Percentiles rank a stretch among this genome's conserved stretches.
Conservation (phyloP, 2,113 vertebrate genomes). For the Loxodonta africana region DNA sequence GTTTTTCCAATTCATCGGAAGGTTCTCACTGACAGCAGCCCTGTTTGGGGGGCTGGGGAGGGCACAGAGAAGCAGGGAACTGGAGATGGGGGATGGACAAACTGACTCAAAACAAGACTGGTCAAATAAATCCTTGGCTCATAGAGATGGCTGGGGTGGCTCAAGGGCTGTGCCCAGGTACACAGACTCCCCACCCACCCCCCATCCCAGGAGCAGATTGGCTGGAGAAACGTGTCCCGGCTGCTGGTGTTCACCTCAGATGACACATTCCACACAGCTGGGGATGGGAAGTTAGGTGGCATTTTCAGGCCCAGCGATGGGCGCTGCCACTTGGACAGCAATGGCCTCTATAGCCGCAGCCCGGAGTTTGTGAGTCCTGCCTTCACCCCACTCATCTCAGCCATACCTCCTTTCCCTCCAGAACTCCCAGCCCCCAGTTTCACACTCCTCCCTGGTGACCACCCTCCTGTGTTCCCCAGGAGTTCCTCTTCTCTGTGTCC, state of each 20-base stretch:
- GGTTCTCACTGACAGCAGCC: not conserved
- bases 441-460: not conserved
- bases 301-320: constrained; percentile 89
- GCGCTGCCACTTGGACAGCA: constrained; percentile 88
- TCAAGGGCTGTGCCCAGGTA: not conserved
- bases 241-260: constrained; percentile 92
- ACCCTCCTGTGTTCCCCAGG: not conserved
- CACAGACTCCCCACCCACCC: not conserved
- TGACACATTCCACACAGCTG: constrained; percentile 91
- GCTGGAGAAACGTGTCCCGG: constrained; percentile 90
- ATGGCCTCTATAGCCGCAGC: constrained; percentile 87
- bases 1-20: constrained; percentile 5
- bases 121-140: not conserved
- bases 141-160: not conserved
- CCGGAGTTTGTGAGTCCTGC: constrained; percentile 81
- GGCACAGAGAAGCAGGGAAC: not conserved
- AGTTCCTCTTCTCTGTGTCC: not conserved
- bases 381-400: not conserved
- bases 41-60: not conserved
- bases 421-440: not conserved
- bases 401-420: not conserved
- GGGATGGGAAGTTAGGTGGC: constrained; percentile 91
- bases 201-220: constrained; percentile 87
- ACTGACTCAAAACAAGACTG: not conserved
- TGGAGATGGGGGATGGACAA: not conserved